Evolutionary conservation across 2,797 vertebrate species (phyloP), one percentile per base, ranked within the genome.

Genomic region (Crenuchus spilurus): DNA sequence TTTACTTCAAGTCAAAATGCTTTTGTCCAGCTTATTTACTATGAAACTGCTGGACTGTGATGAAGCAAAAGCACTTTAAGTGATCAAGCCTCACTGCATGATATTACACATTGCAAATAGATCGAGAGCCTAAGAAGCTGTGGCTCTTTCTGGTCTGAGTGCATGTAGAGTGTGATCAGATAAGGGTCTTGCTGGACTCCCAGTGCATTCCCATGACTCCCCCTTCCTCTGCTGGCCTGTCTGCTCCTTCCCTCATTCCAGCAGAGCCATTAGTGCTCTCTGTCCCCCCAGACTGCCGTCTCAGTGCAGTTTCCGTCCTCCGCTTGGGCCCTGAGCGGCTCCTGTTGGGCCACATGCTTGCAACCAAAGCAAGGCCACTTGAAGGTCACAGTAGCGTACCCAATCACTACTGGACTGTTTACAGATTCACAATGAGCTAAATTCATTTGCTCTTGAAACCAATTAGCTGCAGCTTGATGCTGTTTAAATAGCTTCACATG

Each of bases 141-240:
- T 37, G 63, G 28, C 46, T 49, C 64, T 63, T 61, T 52, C 70
- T 77, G 51, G 28, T 55, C 52, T 2, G 83, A 86, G 77, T 63
- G 78, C 80, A 60, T 20, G 14, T 28, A 75, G 77, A 71, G 70
- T 80, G 44, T 48, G 83, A 92, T 92, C 90, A 85, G 92, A 93
- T 92, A 91, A 90, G 72, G 68, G 22, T 75, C 84, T 78, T 73
- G 4, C 41, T 24, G 74, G 80, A 78, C 18, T 75, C 75, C 52
- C 48, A 62, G 58, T 80, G 82, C 81, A 62, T 91, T 93, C 92
- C 93, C 92, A 92, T 93, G 92, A 92, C 91, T 81, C 87, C 75
- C 18, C 83, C 80, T 91, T 93, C 90, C 91, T 90, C 86, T 78
- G 84, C 77, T 76, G 80, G 82, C 83, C 87, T 70, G 91, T 92